Evolutionary conservation across 2,797 vertebrate genomes (phyloP).

Genomic region (Bradypodion ventrale): DNA sequence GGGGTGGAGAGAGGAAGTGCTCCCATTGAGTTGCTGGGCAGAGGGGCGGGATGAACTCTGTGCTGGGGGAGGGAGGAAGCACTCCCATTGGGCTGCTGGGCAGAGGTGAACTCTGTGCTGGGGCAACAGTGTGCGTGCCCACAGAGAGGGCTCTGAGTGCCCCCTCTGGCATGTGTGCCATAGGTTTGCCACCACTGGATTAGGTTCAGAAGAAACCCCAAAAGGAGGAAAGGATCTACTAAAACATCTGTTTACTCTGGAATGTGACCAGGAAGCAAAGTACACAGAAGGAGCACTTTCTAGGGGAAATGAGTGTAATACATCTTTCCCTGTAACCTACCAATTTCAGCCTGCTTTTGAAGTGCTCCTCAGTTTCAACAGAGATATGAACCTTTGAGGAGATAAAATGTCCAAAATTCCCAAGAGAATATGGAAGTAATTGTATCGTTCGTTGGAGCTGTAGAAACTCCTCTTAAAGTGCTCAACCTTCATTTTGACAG

Average conservation of each 20-base stretch:
- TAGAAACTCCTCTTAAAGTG: background rate
- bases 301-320: background rate
- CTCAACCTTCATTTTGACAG: background rate
- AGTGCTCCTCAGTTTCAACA: background rate
- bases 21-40: no score
- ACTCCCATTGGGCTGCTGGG: no score
- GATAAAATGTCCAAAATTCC: background rate
- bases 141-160: no score
- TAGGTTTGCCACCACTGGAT: no score
- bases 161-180: no score
- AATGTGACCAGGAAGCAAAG: background rate
- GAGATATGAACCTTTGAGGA: background rate
- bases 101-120: no score
- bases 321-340: background rate
- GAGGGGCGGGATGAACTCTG: no score
- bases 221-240: no score
- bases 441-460: background rate
- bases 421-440: background rate
- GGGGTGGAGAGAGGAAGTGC: no score
- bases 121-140: no score
- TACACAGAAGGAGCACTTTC: background rate
- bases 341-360: background rate
- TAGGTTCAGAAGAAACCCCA: background rate
- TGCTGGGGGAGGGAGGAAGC: no score
- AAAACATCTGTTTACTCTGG: no score